Evolutionary conservation across 2,888 invertebrate species (phyloP).

Genomic region (Cataglyphis albicans): DNA sequence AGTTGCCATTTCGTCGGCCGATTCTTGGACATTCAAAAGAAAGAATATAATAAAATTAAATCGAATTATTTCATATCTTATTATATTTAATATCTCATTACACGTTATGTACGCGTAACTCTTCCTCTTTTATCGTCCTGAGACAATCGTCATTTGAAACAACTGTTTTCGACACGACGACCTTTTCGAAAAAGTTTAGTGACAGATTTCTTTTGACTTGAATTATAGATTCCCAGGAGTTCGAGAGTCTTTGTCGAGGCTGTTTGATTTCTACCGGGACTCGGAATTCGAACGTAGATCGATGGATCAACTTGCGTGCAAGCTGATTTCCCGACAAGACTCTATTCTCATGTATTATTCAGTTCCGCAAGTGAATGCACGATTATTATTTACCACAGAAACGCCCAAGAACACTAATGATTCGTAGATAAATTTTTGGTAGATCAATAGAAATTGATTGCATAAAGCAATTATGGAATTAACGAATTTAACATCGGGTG

Average conservation of each 20-base stretch:
- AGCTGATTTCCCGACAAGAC: conserved; percentile 9
- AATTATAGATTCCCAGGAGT: conserved; percentile 36
- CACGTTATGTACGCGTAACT: background rate
- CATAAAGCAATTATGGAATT: background rate
- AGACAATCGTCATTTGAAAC: conserved; percentile 19
- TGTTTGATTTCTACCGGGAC: conserved; percentile 31
- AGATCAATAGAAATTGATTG: background rate
- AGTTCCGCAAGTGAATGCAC: background rate
- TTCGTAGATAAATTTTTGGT: background rate
- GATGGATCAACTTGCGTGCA: conserved; percentile 7
- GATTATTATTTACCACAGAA: background rate
- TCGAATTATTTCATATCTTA: background rate
- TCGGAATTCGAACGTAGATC: conserved; percentile 4
- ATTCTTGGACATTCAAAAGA: background rate
- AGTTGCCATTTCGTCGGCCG: background rate
- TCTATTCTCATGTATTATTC: conserved; percentile 4
- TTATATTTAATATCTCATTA: background rate
- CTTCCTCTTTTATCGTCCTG: background rate
- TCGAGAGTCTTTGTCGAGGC: conserved; percentile 21
- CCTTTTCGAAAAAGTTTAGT: conserved; percentile 28
- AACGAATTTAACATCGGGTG: background rate
- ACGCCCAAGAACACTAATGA: background rate
- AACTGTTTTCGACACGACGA: conserved; percentile 1
- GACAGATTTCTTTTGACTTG: background rate
- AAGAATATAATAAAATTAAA: background rate